Evolutionary conservation across 2,888 invertebrate species (phyloP), one percentile per base, ranked within the genome.

Genomic region (Plagodis dolabraria): DNA sequence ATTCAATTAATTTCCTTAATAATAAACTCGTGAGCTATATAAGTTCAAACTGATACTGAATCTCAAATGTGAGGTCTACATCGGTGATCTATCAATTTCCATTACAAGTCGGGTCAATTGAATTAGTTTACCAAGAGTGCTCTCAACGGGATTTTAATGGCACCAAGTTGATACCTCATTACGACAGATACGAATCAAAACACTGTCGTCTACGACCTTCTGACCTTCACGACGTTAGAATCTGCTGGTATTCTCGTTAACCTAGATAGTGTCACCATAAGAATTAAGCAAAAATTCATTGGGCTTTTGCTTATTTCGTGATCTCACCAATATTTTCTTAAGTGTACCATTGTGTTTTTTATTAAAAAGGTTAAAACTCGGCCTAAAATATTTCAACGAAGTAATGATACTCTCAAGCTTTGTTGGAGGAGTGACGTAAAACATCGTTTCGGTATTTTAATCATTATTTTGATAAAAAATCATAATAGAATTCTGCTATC

Each of bases 181-280:
- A 88, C 83, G 84, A 81, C 83, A 79, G 87, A 88, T 87, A 64
- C 85, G 82, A 82, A 77, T 74, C 79, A 77, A 79, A 81, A 78
- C 80, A 12, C 48, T 56, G 52, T 48, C 75, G 69, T 68, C 74
- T 70, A 74, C 75, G 57, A 82, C 83, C 83, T 78, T 73, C 70
- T 71, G 83, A 79, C 81, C 82, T 80, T 81, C 83, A 84, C 85
- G 82, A 85, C 70, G 52, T 57, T 72, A 69, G 60, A 70, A 72
- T 72, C 74, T 72, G 71, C 75, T 71, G 71, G 67, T 77, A 75
- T 74, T 74, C 76, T 78, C 71, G 76, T 77, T 80, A 80, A 70
- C 77, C 72, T 71, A 64, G 36, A 69, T 63, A 64, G 54, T 40
- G 40, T 40, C 40, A 10, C 40, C 40, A 40, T 40, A 5, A 10